Evolutionary conservation across 2,888 invertebrate species (phyloP), one percentile per base, ranked within the genome.

Genomic region (Philhelius pedissequus): DNA sequence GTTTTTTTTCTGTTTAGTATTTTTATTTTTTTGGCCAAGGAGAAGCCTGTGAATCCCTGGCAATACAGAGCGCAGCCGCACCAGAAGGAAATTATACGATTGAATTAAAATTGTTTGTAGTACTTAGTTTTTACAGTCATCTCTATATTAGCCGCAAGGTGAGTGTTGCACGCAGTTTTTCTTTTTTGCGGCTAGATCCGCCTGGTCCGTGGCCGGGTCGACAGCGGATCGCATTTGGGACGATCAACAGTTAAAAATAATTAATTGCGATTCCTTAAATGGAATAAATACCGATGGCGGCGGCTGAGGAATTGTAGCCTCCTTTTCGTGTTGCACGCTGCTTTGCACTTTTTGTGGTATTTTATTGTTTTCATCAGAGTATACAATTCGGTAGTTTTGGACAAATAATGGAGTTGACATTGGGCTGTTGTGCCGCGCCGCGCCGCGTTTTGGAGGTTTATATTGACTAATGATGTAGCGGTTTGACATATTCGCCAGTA

Each of bases 251-350:
- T 91, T 91, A 91, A 91, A 91, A 91, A 91, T 91, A 91, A 91
- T 91, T 91, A 91, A 91, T 91, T 91, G 91, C 90, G 89, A 89
- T 90, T 88, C 91, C 91, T 90, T 90, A 90, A 90, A 91, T 88
- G 91, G 91, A 88, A 88, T 88, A 88, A 89, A 90, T 86, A 79
- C 76, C 83, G 35, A 74, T 83, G 77, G 73, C 48, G 70, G 75
- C 43, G 62, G 52, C 35, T 50, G 58, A 22, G 43, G 52, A 52
- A 60, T 60, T 40, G 70, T 7, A 40, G 56, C 60, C 32, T 69
- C 60, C 40, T 40, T 43, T 43, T 50, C 25, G 78, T 66, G 68
- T 48, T 62, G 56, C 54, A 60, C 20, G 52, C 35, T 35, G 38
- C 18, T 45, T 40, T 40, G 50, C 32, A 48, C 48, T 83, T 83